These are phyloP conservation scores for Chrysoperla carnea DNA, from an alignment of 1,140 invertebrate species.

Conservation along the genomic window DNA sequence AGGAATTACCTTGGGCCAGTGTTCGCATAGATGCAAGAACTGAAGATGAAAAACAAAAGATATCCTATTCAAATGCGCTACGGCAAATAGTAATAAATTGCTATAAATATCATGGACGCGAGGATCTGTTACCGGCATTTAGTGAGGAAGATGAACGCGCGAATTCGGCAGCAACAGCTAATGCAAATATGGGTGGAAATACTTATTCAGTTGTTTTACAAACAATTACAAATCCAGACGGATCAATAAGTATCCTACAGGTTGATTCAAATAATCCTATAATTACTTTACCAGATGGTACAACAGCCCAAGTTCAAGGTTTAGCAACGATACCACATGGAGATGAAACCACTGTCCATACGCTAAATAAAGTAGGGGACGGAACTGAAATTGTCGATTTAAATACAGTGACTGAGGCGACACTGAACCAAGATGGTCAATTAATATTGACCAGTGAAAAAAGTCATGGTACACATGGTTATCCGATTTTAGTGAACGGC, in stretches of 20 bases:
- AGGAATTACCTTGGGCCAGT: conserved; percentile 87
- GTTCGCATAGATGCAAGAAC: conserved; percentile 84
- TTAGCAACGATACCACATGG: conserved; percentile 68
- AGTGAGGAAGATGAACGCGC: conserved; percentile 65
- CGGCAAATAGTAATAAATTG: conserved; percentile 91
- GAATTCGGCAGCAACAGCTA: conserved; percentile 18
- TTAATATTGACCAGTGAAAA: conserved; percentile 81
- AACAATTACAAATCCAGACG: conserved; percentile 91
- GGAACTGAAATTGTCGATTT: conserved; percentile 56
- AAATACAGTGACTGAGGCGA: conserved; percentile 62
- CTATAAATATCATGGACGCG: conserved; percentile 87
- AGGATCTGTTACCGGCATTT: conserved; percentile 81
- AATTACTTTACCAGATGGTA: conserved; percentile 88
- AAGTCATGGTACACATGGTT: conserved; percentile 38
- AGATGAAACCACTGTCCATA: conserved; percentile 51
- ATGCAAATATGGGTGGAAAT: not conserved
- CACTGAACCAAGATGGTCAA: conserved; percentile 71
- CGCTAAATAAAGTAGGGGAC: conserved; percentile 41
- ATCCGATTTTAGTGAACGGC: conserved; percentile 73
- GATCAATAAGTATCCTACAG: conserved; percentile 89
- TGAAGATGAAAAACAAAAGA: conserved; percentile 91
- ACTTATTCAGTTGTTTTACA: conserved; percentile 67
- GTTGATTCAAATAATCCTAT: conserved; percentile 89
- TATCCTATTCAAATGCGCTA: conserved; percentile 88
- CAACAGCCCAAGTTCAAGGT: conserved; percentile 82